These are phyloP conservation scores for Netelia virgata DNA, from an alignment of 2,888 invertebrate species.

Conservation along the genomic window DNA sequence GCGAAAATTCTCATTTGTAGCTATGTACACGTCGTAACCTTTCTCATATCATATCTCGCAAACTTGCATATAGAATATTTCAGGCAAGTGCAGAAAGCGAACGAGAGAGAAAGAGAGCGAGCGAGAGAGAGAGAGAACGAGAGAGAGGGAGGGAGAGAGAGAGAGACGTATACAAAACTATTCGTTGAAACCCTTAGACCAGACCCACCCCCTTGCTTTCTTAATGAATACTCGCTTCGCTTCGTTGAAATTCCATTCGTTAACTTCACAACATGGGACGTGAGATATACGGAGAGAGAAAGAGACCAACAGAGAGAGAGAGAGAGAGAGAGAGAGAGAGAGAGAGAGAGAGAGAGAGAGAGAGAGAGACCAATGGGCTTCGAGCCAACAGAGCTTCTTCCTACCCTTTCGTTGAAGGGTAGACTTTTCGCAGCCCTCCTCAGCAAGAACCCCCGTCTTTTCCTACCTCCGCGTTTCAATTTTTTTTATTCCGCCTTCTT, in stretches of 20 bases:
- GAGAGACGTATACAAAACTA: constrained; percentile 41
- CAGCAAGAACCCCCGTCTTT: constrained; percentile 13
- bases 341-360: constrained; percentile 20
- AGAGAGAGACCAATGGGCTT: constrained; percentile 38
- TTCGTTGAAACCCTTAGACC: constrained; percentile 48
- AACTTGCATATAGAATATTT: not conserved
- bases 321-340: constrained; percentile 9
- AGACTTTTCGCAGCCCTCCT: constrained; percentile 34
- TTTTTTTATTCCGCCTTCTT: not conserved
- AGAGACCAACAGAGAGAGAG: constrained; percentile 4
- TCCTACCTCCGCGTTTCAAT: constrained; percentile 4
- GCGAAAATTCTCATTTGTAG: constrained; percentile 26
- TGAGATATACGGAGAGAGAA: constrained; percentile 13
- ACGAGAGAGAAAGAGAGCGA: not conserved
- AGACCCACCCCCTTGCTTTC: constrained; percentile 49
- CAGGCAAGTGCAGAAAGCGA: not conserved
- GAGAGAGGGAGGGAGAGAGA: constrained; percentile 7
- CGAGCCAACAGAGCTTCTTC: constrained; percentile 60
- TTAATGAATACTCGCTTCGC: constrained; percentile 65
- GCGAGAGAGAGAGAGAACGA: not conserved
- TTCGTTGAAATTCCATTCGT: constrained; percentile 68
- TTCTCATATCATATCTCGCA: constrained; percentile 11
- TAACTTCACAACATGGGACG: constrained; percentile 51
- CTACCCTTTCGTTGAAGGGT: constrained; percentile 31
- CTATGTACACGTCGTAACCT: not conserved